A percentile compares a stretch with the other conserved stretches of the same genome.
These are phyloP conservation scores for Collichthys lucidus DNA, from an alignment of 2,113 vertebrate genomes.

Conservation along the genomic window DNA sequence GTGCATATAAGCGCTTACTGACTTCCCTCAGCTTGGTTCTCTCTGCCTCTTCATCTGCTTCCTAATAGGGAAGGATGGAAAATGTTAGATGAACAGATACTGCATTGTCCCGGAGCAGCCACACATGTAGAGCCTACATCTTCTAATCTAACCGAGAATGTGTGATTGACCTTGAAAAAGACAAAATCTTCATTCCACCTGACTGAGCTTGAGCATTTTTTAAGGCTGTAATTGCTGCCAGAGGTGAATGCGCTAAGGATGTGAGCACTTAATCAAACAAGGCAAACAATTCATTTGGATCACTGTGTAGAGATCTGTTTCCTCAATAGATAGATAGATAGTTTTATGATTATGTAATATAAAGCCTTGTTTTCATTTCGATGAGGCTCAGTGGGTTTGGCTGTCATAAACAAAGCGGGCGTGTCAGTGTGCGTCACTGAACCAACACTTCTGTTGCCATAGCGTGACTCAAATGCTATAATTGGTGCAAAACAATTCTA, in stretches of 20 bases:
- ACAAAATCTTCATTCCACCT: background rate
- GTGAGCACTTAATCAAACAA: background rate
- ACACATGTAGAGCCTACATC: background rate
- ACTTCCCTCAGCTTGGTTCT: slow-evolving; percentile 86
- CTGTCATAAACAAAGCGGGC: slow-evolving; percentile 37
- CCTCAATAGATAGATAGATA: background rate
- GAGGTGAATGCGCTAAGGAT: background rate
- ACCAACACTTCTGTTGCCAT: background rate
- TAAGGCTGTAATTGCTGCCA: background rate
- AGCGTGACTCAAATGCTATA: slow-evolving; percentile 51
- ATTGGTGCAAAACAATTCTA: slow-evolving; percentile 8
- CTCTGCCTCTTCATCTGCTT: slow-evolving; percentile 82
- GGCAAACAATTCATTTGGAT: no score
- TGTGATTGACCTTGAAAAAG: background rate
- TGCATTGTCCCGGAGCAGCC: background rate
- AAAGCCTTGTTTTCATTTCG: background rate
- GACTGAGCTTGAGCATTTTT: background rate
- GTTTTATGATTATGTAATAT: slow-evolving; percentile 45
- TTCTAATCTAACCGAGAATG: background rate
- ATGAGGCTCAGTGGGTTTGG: slow-evolving; percentile 22
- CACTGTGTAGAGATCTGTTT: no score
- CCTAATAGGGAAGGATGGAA: slow-evolving; percentile 63
- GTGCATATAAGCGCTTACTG: slow-evolving; percentile 84
- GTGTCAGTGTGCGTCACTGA: slow-evolving; percentile 55
- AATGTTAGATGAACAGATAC: background rate